These are phyloP conservation scores for Thermophis baileyi DNA, from an alignment of 2,113 vertebrate species.

Conservation along the genomic window DNA sequence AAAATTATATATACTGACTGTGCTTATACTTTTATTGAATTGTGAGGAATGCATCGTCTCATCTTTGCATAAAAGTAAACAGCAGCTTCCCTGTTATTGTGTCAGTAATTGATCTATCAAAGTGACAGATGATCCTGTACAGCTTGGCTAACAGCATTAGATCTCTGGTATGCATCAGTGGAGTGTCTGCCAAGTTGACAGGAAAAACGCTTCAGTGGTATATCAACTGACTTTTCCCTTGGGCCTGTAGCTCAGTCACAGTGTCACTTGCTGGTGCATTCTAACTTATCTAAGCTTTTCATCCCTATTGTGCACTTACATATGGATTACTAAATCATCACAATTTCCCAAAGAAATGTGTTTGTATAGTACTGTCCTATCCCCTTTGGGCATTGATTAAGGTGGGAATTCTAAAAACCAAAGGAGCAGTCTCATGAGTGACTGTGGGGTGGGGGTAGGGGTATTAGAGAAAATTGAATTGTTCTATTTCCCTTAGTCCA, in stretches of 20 bases:
- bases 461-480: neutral
- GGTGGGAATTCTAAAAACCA: neutral
- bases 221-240: conserved; percentile 21
- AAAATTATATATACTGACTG: neutral
- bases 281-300: neutral
- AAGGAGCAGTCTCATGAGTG: neutral
- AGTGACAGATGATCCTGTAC: conserved; percentile 7
- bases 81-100: neutral
- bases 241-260: neutral
- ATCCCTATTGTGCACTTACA: neutral
- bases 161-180: neutral
- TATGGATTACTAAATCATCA: fast-evolving
- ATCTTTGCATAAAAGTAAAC: conserved; percentile 5
- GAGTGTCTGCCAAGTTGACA: neutral
- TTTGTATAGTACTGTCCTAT: neutral
- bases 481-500: neutral
- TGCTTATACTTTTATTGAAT: neutral
- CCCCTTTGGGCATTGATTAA: neutral
- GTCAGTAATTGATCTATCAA: conserved; percentile 11
- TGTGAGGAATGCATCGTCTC: neutral
- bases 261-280: neutral
- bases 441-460: too few species aligned
- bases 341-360: neutral
- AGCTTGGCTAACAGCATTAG: neutral
- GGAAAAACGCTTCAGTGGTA: conserved; percentile 9